Evolutionary conservation across 2,113 vertebrate species (phyloP), one percentile per base, ranked within the genome.

Genomic region (Bufo gargarizans): DNA sequence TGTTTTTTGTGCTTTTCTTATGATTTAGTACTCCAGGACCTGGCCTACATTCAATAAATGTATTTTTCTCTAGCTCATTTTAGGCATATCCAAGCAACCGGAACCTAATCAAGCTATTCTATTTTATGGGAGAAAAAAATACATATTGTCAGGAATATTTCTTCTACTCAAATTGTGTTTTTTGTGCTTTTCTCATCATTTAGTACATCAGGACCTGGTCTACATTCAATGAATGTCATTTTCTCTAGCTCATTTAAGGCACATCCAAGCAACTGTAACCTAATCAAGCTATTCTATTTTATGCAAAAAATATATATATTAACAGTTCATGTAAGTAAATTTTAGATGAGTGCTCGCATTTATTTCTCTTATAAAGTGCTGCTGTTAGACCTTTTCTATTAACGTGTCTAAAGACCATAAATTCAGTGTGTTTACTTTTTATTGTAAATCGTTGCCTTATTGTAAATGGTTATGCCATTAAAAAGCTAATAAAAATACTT

Each of bases 391-490:
- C 76, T 78, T 78, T 67, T 65, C 61, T 55, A 55, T 78, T 86
- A 79, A 77, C 20, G 20, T 86, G 61, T 67, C 76, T 55, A 76
- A 67, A 86, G 85, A 19, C 59, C 43, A 19, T 67, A 49, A 63
- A 67, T 65, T 65, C 47, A 67, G 11, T 53, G 76, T 72, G 47
- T 65, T 86, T 86, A 65, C 78, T 76, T 79, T 79, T 77, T 86
- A 65, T 79, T 86, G 85, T 79, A 86, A 86, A 67, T 67, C 59
- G 58, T 53, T 77, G 61, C 33, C 12, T 86, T 79, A 77, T 77
- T 86, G 84, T 59, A 86, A 86, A 86, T 63, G 74, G 56, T 67
- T 79, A 78, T 86, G 58, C 85, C 59, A 86, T 86, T 78, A 86
- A 86, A 77, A 50, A 77, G 56, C 74, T 86, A 74, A 85, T 85